Evolutionary conservation across 1,140 invertebrate species (phyloP), one percentile per base, ranked within the genome.

Genomic region (Xylocopa sonorina): DNA sequence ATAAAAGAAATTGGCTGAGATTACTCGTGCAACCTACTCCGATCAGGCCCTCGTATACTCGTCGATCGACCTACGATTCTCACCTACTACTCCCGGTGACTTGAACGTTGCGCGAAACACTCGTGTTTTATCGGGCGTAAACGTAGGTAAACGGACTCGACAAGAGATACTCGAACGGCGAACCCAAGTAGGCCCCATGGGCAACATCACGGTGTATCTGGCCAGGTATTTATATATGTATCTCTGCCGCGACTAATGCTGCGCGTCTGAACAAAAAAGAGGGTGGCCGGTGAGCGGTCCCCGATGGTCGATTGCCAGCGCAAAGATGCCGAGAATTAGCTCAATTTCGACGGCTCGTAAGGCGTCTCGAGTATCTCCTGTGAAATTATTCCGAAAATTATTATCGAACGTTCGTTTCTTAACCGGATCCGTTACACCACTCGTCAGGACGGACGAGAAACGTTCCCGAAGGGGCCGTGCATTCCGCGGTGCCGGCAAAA

Each of bases 161-260:
- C 89, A 88, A 84, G 90, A 92, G 90, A 92, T 92, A 92, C 91
- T 93, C 89, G 90, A 92, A 92, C 91, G 88, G 89, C 81, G 69
- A 55, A 62, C 82, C 80, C 53, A 78, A 88, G 88, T 90, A 81
- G 84, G 87, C 84, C 91, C 89, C 91, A 73, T 64, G 91, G 89
- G 92, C 87, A 79, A 86, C 87, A 86, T 92, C 84, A 84, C 63
- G 83, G 81, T 88, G 76, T 89, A 91, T 92, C 91, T 89, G 87
- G 78, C 81, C 88, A 78, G 69, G 77, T 80, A 72, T n/a, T n/a
- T n/a, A n/a, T n/a, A n/a, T n/a, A n/a, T n/a, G n/a, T 85, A 88
- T 87, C 85, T 88, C 63, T 76, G 77, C 68, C 51, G 62, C 79
- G 82, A 89, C 80, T 84, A 88, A 88, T 89, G 82, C 73, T 89